Conservation (phyloP, 2,797 vertebrate species). For the Parambassis ranga region DNA sequence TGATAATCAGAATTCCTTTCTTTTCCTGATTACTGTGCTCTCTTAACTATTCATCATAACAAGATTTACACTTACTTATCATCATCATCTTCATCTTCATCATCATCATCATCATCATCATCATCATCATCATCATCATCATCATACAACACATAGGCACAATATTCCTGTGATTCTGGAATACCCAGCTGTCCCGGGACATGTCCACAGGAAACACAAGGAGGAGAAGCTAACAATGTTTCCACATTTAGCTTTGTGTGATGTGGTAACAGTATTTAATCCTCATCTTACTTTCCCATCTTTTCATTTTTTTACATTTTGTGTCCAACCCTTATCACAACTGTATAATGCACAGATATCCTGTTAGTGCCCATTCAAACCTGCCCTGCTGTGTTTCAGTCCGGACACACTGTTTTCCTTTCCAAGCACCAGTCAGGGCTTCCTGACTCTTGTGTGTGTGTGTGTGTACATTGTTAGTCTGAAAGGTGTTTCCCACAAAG, state of each 20-base stretch:
- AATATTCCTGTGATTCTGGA: background rate
- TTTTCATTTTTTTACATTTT: background rate
- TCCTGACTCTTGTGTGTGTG: conserved; percentile 58
- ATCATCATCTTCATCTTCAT: too few species aligned
- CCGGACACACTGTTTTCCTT: conserved; percentile 46
- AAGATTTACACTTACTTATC: too few species aligned
- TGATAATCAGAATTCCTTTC: too few species aligned
- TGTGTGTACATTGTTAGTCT: conserved; percentile 34
- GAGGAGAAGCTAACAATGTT: conserved; percentile 4
- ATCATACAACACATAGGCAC: background rate
- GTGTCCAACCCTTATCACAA: background rate
- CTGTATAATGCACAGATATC: too few species aligned
- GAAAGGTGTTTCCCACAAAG: conserved; percentile 19
- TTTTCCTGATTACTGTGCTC: too few species aligned
- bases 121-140: background rate
- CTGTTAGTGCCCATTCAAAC: background rate
- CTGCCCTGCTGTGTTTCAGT: background rate
- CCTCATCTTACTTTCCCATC: too few species aligned
- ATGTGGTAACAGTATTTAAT: too few species aligned
- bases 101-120: too few species aligned
- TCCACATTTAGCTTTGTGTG: too few species aligned
- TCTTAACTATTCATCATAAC: too few species aligned
- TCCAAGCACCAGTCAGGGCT: conserved; percentile 42
- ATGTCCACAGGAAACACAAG: conserved; percentile 11
- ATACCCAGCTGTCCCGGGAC: background rate